Evolutionary conservation across 2,113 vertebrate species (phyloP).

Genomic region (Ancistrus triradiatus): DNA sequence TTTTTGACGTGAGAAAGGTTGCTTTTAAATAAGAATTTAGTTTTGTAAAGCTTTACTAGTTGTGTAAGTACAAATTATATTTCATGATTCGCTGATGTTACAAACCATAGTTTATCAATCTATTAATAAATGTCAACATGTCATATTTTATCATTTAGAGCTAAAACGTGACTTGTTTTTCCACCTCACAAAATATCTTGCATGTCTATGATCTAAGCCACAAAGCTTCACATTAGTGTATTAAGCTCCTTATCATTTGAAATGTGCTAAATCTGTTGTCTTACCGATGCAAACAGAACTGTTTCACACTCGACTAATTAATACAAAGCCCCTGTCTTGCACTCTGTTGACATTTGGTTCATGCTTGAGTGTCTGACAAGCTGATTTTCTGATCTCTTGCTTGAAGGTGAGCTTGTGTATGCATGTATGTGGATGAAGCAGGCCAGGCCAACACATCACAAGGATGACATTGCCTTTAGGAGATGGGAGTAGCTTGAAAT

Average conservation of each 20-base stretch:
- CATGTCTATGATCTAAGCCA: too few species aligned
- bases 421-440: conserved; percentile 24
- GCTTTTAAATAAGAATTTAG: too few species aligned
- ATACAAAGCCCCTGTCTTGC: conserved; percentile 59
- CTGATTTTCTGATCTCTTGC: conserved; percentile 74
- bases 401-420: conserved; percentile 62
- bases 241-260: conserved; percentile 41
- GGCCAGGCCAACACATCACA: conserved; percentile 55
- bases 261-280: conserved; percentile 48
- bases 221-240: conserved; percentile 3
- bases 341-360: conserved; percentile 75
- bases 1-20: too few species aligned
- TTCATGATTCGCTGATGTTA: too few species aligned
- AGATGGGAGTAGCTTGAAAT: conserved; percentile 61
- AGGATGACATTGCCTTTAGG: conserved; percentile 54
- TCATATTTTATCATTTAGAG: too few species aligned
- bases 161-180: too few species aligned
- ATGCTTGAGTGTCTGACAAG: conserved; percentile 73
- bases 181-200: too few species aligned
- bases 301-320: conserved; percentile 68
- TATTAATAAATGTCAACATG: too few species aligned
- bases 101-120: too few species aligned
- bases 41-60: too few species aligned
- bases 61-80: too few species aligned
- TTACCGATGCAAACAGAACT: conserved; percentile 53